Evolutionary conservation across 2,797 vertebrate genomes (phyloP).

Genomic region (Hylomyscus alleni): DNA sequence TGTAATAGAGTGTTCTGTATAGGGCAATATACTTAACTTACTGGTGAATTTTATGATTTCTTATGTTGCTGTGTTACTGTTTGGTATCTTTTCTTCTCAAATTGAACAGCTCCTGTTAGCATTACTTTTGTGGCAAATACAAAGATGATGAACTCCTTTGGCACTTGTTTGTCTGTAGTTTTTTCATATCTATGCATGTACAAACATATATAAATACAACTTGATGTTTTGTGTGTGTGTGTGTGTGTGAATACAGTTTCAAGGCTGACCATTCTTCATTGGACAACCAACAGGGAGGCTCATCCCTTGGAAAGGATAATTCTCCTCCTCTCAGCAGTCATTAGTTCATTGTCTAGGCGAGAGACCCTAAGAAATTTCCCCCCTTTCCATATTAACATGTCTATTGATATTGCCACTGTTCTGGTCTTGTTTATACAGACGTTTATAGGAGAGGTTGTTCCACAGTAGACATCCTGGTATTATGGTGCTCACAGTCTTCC

Average conservation of each 20-base stretch:
- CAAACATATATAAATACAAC: neutral
- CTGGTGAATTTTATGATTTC: neutral
- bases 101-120: neutral
- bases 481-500: neutral
- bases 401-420: neutral
- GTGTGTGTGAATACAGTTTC: neutral
- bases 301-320: neutral
- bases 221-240: neutral
- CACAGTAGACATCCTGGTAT: neutral
- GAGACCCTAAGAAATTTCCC: neutral
- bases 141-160: neutral
- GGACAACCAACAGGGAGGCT: neutral
- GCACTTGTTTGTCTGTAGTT: neutral
- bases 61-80: neutral
- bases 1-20: neutral
- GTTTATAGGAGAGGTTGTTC: neutral
- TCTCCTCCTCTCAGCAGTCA: neutral
- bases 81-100: neutral
- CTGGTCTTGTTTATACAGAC: neutral
- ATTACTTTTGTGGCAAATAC: neutral
- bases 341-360: neutral
- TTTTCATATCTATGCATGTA: neutral
- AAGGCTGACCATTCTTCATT: neutral
- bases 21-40: neutral
- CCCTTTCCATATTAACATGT: neutral